phyloP scores from a whole-genome alignment of 2,797 vertebrate genomes.

The Acanthornis magna region DNA sequence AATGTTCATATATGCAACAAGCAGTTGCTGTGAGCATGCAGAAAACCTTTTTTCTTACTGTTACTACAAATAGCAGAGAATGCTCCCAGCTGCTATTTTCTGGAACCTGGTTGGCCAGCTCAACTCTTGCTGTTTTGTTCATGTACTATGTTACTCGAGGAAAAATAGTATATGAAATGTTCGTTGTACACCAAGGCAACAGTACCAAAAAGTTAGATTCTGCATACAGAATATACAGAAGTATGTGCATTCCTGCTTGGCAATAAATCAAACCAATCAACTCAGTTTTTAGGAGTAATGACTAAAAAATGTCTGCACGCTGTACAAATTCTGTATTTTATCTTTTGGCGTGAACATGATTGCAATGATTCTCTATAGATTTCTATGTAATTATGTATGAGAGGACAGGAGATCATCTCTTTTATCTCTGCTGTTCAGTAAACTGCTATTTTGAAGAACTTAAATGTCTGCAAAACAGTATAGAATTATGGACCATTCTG shows the following conservation, averaged over 20 bases:
- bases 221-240: not conserved
- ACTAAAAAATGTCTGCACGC: not conserved
- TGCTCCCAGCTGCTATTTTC: not conserved
- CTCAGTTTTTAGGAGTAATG: not conserved
- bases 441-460: not conserved
- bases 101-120: not conserved
- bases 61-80: not conserved
- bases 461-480: constrained; percentile 1
- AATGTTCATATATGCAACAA: not conserved
- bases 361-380: not conserved
- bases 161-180: not conserved
- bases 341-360: not conserved
- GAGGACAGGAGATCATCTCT: not conserved
- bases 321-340: not conserved
- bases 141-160: not conserved
- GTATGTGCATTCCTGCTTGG: not conserved
- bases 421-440: not conserved
- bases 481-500: not conserved
- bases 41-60: not conserved
- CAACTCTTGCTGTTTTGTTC: not conserved
- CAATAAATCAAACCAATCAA: not conserved
- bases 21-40: not conserved
- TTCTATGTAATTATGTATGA: not conserved
- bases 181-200: not conserved
- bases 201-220: not conserved